These are phyloP conservation scores for Aurelia aurita DNA, from an alignment of 30 jellyfish, hydroid and myxozoan genomes.

Conservation along the genomic window DNA sequence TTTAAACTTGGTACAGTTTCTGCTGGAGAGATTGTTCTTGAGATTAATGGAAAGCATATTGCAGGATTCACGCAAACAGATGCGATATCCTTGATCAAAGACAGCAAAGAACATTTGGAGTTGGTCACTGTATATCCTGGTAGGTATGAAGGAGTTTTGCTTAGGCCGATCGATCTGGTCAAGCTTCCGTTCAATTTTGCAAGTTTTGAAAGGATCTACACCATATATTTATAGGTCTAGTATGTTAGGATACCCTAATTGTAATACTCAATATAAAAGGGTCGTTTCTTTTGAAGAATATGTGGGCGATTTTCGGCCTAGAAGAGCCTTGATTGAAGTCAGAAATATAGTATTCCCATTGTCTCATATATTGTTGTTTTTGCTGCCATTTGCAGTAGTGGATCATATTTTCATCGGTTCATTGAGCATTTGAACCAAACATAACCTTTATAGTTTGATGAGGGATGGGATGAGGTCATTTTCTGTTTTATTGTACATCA, in stretches of 20 bases:
- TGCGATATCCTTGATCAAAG: conserved; percentile 90
- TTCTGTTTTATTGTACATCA: too few species aligned
- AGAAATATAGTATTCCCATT: too few species aligned
- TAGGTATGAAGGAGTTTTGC: conserved; percentile 31
- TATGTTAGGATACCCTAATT: neutral
- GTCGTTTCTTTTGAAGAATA: too few species aligned
- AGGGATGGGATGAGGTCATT: too few species aligned
- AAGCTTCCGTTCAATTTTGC: neutral
- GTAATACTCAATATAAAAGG: too few species aligned
- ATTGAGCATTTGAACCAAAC: too few species aligned
- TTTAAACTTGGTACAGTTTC: conserved; percentile 84
- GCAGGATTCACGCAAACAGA: conserved; percentile 99
- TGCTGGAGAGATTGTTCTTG: conserved; percentile 95
- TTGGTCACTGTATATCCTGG: conserved; percentile 94
- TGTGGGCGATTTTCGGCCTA: too few species aligned
- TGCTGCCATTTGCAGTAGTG: too few species aligned
- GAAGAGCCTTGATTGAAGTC: too few species aligned
- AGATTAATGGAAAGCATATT: conserved; percentile 92
- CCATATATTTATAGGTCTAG: neutral
- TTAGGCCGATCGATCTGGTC: neutral
- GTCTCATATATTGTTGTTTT: too few species aligned
- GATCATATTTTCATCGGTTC: too few species aligned
- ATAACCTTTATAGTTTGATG: too few species aligned
- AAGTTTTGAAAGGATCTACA: neutral
- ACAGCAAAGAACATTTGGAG: conserved; percentile 82